Evolutionary conservation across 1,140 invertebrate genomes (phyloP).

Genomic region (Scylla paramamosain): DNA sequence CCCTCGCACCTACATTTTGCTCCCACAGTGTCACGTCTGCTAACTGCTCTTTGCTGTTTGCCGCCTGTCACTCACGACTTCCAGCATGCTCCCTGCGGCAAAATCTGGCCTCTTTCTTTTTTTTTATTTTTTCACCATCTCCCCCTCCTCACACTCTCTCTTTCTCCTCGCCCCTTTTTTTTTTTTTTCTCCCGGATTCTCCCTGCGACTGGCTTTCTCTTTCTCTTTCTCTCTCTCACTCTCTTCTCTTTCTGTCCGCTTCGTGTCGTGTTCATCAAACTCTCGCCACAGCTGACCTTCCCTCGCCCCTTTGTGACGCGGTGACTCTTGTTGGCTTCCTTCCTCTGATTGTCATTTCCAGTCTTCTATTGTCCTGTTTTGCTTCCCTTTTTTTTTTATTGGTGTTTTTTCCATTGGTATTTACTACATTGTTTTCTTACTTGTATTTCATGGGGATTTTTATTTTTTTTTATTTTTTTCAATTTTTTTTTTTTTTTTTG

Average conservation of each 20-base stretch:
- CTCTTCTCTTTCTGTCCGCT: not conserved
- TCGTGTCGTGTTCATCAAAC: not conserved
- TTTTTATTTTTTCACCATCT: not conserved
- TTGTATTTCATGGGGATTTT: too few relatives aligned
- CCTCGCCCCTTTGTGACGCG: not conserved
- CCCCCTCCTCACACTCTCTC: slow-evolving; percentile 26
- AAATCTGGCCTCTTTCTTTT: slow-evolving; percentile 9
- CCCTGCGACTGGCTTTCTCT: not conserved
- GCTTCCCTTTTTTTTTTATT: not conserved
- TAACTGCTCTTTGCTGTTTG: not conserved
- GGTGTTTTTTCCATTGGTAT: too few relatives aligned
- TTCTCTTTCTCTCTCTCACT: slow-evolving; percentile 2
- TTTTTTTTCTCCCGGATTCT: not conserved
- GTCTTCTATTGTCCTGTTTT: not conserved
- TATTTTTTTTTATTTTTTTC: too few relatives aligned
- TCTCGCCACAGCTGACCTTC: not conserved
- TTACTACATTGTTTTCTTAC: too few relatives aligned
- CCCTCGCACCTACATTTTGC: not conserved
- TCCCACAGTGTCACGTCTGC: not conserved
- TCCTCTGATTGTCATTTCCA: not conserved
- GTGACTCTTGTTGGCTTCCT: not conserved
- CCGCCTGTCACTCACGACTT: not conserved
- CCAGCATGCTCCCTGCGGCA: not conserved
- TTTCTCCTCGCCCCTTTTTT: too few relatives aligned
- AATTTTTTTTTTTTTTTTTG: too few relatives aligned